Base-by-base conservation (phyloP, 1,140 invertebrate genomes). In the Lepidurus arcticus region DNA sequence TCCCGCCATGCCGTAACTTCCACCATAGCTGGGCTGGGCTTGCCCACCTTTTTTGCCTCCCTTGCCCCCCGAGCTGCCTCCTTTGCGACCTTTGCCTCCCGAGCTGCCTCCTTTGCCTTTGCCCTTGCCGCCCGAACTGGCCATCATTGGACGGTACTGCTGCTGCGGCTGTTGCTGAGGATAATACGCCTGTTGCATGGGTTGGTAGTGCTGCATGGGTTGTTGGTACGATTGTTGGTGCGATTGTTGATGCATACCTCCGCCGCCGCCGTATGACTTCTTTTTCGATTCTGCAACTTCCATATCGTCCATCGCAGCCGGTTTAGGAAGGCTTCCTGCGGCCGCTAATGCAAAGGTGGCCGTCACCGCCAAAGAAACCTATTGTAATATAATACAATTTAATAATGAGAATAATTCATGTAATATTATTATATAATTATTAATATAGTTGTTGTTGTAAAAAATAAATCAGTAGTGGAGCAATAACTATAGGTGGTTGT, bases 151-250 rank as follows among this genome's bases (percentile, higher is more conserved):
- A 65, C 53, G 53, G 13, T 65, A 65, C 21, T 65, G 53, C 21
- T 65, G 53, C 21, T 65, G 53, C 16, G 53, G 53, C 21, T 65
- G 53, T 65, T 65, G 53, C 21, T 65, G 53, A 65, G 53, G 53
- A 65, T 65, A 65, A 65, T 65, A 65, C 8, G 53, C 53, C 53
- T 65, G 53, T 65, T 65, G 53, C 53, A 65, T 65, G 53, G 53
- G 53, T 65, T 65, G 53, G 21, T 65, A 65, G 53, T 65, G 53
- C 53, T 65, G 53, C 53, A 65, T 65, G 53, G 16, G 21, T 65
- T n/a, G 53, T 65, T 65, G 53, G 53, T 65, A 65, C 8, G 53
- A 65, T 65, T 65, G 53, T 65, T 65, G 53, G 53, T 65, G n/a
- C 21, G 53, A 65, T 65, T 65, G 53, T 65, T 65, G 53, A 21